A percentile compares a stretch with the other conserved stretches of the same genome.
These are phyloP conservation scores for Neomonachus schauinslandi DNA, from an alignment of 2,113 vertebrate species.

Conservation along the genomic window DNA sequence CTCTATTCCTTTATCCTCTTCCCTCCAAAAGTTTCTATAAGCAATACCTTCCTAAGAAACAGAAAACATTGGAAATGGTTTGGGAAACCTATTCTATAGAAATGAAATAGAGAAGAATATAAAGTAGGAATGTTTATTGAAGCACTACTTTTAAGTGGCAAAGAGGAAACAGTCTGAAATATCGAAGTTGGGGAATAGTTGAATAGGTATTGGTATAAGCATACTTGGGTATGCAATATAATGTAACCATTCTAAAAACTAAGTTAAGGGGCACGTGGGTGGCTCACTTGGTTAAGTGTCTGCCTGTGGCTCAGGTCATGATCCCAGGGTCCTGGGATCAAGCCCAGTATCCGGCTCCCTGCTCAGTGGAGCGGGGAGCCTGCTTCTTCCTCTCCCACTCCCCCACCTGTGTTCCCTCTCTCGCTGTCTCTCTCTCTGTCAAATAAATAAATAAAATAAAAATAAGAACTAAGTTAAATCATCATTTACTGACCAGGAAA, in stretches of 20 bases:
- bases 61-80: conserved; percentile 2
- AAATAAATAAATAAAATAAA: no score
- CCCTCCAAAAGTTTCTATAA: conserved; percentile 6
- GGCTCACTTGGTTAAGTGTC: no score
- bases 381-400: no score
- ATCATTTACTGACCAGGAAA: not conserved
- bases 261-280: not conserved
- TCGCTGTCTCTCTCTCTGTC: no score
- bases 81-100: not conserved
- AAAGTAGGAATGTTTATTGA: not conserved
- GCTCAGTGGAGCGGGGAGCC: no score
- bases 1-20: not conserved
- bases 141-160: conserved; percentile 26
- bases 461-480: not conserved
- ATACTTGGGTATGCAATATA: not conserved
- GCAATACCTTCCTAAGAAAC: not conserved
- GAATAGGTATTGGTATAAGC: not conserved
- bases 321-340: no score
- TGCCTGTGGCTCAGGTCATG: no score
- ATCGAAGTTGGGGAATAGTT: not conserved
- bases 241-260: not conserved
- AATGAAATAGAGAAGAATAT: conserved; percentile 26
- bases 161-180: conserved; percentile 2
- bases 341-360: no score
- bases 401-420: no score